Percentiles rank a stretch among this genome's conserved stretches.
Evolutionary conservation across 1,140 invertebrate species (phyloP).

Genomic region (Drosophila sproati): DNA sequence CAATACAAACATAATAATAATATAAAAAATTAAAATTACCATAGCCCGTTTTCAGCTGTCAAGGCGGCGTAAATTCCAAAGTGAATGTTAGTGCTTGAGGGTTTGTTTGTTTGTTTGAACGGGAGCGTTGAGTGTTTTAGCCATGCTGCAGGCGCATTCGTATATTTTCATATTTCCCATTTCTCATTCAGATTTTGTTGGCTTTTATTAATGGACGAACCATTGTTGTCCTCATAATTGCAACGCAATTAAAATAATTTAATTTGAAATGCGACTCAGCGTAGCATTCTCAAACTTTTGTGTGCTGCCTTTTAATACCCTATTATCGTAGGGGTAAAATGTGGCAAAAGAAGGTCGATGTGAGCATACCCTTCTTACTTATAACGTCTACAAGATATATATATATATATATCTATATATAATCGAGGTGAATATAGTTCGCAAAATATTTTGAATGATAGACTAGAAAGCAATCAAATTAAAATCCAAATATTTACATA

Average conservation of each 20-base stretch:
- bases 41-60: slow-evolving; percentile 67
- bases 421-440: no score
- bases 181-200: slow-evolving; percentile 22
- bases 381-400: no score
- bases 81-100: slow-evolving; percentile 51
- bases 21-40: slow-evolving; percentile 61
- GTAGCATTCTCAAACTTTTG: slow-evolving; percentile 20
- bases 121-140: not conserved
- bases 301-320: slow-evolving; percentile 1
- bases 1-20: slow-evolving; percentile 38
- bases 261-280: slow-evolving; percentile 49
- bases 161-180: slow-evolving; percentile 6
- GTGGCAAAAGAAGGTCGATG: no score
- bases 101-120: no score
- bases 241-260: slow-evolving; percentile 81
- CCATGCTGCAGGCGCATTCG: slow-evolving; percentile 9
- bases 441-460: not conserved
- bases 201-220: slow-evolving; percentile 40
- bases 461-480: not conserved
- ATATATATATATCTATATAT: no score
- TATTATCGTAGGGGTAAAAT: not conserved
- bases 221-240: slow-evolving; percentile 69
- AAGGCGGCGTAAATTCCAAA: slow-evolving; percentile 33
- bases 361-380: no score
- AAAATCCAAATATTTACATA: not conserved